Percentiles rank a stretch among this genome's conserved stretches.
Evolutionary conservation across 2,888 invertebrate species (phyloP).

Genomic region (Drosophila hamatofila): DNA sequence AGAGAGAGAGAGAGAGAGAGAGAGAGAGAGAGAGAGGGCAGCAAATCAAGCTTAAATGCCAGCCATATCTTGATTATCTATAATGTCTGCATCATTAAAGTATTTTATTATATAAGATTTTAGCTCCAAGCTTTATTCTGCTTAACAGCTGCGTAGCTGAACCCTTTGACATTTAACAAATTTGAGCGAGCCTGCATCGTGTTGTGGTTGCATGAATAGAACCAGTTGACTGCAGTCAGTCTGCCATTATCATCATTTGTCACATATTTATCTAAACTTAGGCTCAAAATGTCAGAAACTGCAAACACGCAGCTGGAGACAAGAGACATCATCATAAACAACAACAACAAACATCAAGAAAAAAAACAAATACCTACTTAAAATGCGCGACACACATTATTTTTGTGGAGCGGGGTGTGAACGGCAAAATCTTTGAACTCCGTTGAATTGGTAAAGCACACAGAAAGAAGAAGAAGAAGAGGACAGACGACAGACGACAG

Average conservation of each 20-base stretch:
- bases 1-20: background rate
- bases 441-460: conserved; percentile 21
- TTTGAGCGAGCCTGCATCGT: background rate
- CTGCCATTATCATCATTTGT: conserved; percentile 57
- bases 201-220: conserved; percentile 16
- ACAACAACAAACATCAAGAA: conserved; percentile 12
- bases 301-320: conserved; percentile 40
- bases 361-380: conserved; percentile 50
- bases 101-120: background rate
- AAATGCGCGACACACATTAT: conserved; percentile 71
- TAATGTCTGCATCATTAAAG: background rate
- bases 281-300: conserved; percentile 64
- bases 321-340: conserved; percentile 25
- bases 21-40: background rate
- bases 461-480: background rate
- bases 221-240: conserved; percentile 28
- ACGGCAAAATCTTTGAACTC: conserved; percentile 64
- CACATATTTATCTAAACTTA: conserved; percentile 45
- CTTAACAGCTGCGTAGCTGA: conserved; percentile 1
- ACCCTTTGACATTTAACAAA: conserved; percentile 33
- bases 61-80: background rate
- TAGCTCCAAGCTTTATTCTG: no score
- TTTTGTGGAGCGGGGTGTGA: conserved; percentile 54
- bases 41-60: background rate
- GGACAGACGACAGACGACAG: conserved; percentile 1